Evolutionary conservation across 2,797 vertebrate species (phyloP).

Genomic region (Poeciliopsis presidionis): DNA sequence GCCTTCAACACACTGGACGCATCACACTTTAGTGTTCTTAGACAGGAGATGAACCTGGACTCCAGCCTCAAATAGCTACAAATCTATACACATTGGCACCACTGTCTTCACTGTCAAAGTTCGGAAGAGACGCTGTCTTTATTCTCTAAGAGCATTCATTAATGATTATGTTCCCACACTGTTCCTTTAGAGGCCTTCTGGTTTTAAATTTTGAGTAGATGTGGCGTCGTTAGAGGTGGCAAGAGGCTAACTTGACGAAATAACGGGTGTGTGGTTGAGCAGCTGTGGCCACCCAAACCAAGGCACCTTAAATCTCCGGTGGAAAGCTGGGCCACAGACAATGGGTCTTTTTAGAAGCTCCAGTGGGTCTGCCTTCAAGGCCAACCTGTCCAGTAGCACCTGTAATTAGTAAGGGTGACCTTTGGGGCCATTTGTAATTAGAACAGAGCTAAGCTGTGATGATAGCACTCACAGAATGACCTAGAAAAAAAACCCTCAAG

Average conservation of each 20-base stretch:
- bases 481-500: slow-evolving; percentile 17
- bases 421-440: slow-evolving; percentile 56
- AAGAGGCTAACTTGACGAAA: not conserved
- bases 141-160: not conserved
- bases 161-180: not conserved
- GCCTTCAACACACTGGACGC: not conserved
- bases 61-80: not conserved
- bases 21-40: not conserved
- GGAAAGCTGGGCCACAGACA: slow-evolving; percentile 38
- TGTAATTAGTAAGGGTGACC: slow-evolving; percentile 69
- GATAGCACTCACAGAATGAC: slow-evolving; percentile 58
- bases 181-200: not conserved
- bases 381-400: slow-evolving; percentile 64
- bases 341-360: slow-evolving; percentile 59
- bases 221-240: slow-evolving; percentile 16
- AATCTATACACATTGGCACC: not conserved
- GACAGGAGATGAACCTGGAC: not conserved
- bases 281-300: slow-evolving; percentile 46
- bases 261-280: slow-evolving; percentile 7
- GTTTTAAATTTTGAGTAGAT: not conserved
- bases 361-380: slow-evolving; percentile 33
- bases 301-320: slow-evolving; percentile 34
- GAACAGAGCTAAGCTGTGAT: slow-evolving; percentile 54
- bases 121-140: not conserved
- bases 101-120: not conserved